These are phyloP conservation scores for Neuroterus valhalla DNA, from an alignment of 1,140 invertebrate species.

Conservation along the genomic window DNA sequence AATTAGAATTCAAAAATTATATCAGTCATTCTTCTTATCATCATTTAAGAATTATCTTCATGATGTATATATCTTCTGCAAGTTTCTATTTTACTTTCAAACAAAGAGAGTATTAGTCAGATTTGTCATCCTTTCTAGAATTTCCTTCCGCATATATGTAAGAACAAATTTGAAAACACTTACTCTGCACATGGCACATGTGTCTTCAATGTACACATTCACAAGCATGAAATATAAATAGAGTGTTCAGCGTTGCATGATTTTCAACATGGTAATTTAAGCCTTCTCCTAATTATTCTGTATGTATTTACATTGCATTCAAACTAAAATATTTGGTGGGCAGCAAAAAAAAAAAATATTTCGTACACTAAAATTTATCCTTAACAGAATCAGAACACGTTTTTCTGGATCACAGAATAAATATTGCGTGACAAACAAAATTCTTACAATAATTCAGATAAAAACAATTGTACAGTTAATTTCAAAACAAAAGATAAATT, in stretches of 20 bases:
- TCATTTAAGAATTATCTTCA: too few species aligned
- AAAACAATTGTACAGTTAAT: too few species aligned
- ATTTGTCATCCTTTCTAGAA: neutral
- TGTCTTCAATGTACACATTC: neutral
- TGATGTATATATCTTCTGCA: too few species aligned
- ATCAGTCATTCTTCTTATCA: too few species aligned
- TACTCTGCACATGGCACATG: neutral
- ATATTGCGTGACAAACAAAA: neutral
- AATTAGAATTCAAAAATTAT: too few species aligned
- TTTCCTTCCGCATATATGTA: neutral
- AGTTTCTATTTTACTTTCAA: neutral
- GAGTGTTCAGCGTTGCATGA: constrained; percentile 13
- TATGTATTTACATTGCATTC: neutral
- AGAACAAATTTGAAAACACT: neutral
- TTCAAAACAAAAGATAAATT: too few species aligned
- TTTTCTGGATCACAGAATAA: neutral
- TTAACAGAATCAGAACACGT: neutral
- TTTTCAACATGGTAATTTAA: neutral
- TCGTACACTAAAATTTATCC: neutral
- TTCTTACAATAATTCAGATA: too few species aligned
- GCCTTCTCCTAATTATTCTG: constrained; percentile 11
- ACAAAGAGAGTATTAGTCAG: neutral
- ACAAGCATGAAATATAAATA: neutral
- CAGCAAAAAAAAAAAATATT: constrained; percentile 5
- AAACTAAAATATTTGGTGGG: neutral